Evolutionary conservation across 2,113 vertebrate genomes (phyloP).

Genomic region (Willisornis vidua): DNA sequence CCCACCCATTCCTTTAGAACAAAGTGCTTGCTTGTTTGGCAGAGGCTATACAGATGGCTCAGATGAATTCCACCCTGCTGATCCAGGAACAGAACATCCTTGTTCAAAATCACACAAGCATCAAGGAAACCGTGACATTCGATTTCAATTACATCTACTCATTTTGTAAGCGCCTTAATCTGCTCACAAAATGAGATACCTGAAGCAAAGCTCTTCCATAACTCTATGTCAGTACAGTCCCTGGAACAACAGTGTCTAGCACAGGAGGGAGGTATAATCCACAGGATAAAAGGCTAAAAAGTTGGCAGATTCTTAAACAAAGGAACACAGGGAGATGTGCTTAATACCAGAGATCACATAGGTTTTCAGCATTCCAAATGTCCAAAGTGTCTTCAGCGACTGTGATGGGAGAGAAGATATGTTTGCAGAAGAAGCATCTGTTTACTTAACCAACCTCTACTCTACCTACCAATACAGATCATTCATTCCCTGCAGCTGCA

Average conservation of each 20-base stretch:
- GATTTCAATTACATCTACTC: neutral
- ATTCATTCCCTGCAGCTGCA: neutral
- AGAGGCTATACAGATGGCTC: neutral
- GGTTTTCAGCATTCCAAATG: neutral
- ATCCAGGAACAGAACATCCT: neutral
- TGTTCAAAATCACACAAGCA: neutral
- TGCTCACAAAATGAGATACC: neutral
- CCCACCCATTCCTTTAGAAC: neutral
- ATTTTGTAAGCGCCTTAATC: neutral
- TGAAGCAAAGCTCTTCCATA: neutral
- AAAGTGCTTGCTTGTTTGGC: neutral
- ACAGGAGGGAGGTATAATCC: neutral
- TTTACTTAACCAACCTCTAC: neutral
- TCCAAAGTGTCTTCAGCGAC: neutral
- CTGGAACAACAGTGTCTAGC: neutral
- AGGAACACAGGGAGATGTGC: neutral
- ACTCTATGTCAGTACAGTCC: neutral
- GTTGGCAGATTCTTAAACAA: neutral
- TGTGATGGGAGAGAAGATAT: neutral
- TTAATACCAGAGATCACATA: neutral
- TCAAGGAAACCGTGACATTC: neutral
- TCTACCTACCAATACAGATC: neutral
- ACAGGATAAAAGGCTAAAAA: neutral
- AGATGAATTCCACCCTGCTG: neutral
- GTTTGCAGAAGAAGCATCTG: neutral